Conservation (phyloP, 2,888 invertebrate genomes). For the Patella pellucida region DNA sequence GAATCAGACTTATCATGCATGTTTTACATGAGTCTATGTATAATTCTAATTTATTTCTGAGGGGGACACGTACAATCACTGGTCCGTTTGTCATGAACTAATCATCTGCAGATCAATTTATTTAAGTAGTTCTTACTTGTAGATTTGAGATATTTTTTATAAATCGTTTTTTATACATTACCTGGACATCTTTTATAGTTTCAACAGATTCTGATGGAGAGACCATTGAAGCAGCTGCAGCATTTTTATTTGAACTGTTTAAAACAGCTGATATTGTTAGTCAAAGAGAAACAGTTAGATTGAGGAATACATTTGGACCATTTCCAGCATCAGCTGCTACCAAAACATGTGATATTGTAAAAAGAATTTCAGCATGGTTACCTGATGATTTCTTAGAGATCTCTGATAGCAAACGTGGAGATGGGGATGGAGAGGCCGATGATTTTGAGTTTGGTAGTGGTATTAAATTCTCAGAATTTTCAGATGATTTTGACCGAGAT, state of each 20-base stretch:
- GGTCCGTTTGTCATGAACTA: no score
- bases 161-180: background rate
- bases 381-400: conserved; percentile 47
- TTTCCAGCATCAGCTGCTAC: conserved; percentile 65
- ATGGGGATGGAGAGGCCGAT: conserved; percentile 54
- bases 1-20: no score
- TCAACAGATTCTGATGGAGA: conserved; percentile 56
- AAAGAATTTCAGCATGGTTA: conserved; percentile 54
- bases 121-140: background rate
- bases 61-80: no score
- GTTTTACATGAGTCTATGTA: no score
- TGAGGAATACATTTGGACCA: conserved; percentile 65
- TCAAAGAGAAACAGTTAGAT: conserved; percentile 51
- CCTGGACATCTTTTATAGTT: conserved; percentile 41
- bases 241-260: conserved; percentile 63
- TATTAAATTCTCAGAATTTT: conserved; percentile 52
- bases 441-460: conserved; percentile 57
- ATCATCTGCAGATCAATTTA: background rate
- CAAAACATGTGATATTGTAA: conserved; percentile 58
- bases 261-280: conserved; percentile 53
- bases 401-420: conserved; percentile 42
- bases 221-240: conserved; percentile 59
- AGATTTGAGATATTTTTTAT: background rate
- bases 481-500: conserved; percentile 35
- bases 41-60: no score